Conservation (phyloP, 2,113 vertebrate genomes). For the Theristicus caerulescens region DNA sequence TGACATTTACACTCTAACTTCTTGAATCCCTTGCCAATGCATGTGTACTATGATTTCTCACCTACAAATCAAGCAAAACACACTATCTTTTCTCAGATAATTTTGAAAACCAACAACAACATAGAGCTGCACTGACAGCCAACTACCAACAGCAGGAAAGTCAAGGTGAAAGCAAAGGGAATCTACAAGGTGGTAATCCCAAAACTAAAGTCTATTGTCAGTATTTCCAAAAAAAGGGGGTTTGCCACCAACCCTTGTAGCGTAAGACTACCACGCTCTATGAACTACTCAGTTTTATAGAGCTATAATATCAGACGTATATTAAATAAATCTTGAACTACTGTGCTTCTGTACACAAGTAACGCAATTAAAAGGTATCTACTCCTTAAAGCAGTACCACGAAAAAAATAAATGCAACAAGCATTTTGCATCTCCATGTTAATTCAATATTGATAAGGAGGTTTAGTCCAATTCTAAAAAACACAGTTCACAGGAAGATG, state of each 20-base stretch:
- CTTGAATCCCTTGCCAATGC: neutral
- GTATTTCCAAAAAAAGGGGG: neutral
- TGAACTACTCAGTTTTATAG: neutral
- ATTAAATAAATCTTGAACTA: neutral
- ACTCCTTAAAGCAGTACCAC: neutral
- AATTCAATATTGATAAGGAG: neutral
- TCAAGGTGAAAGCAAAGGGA: neutral
- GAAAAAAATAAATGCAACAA: neutral
- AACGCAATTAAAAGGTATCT: neutral
- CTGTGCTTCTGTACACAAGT: neutral
- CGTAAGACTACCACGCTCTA: neutral
- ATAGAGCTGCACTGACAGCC: neutral
- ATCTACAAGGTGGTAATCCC: neutral
- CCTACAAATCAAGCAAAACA: neutral
- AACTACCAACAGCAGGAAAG: neutral
- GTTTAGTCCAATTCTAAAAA: neutral
- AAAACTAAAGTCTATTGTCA: neutral
- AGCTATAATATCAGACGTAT: neutral
- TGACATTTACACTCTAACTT: neutral
- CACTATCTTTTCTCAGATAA: neutral
- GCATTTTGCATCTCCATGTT: neutral
- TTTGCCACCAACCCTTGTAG: neutral
- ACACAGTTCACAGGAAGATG: neutral
- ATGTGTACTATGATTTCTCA: neutral
- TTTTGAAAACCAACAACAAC: neutral